Percentiles rank a stretch among this genome's conserved stretches.
phyloP scores from a whole-genome alignment of 23 tunicate genomes.

The Oikopleura albicans region DNA sequence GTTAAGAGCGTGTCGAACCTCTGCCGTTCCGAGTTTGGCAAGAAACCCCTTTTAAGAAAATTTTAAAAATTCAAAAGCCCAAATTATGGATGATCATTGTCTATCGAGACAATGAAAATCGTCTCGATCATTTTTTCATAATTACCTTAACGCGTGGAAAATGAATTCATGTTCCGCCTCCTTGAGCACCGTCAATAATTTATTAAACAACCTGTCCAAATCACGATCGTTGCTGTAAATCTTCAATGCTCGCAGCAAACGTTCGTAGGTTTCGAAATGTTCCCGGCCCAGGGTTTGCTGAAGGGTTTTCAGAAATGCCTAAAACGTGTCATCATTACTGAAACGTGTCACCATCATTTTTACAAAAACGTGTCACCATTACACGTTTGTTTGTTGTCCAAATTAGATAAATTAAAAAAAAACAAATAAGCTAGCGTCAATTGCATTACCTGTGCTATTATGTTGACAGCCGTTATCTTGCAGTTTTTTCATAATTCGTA shows the following conservation, averaged over 20 bases:
- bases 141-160: slow-evolving; percentile 6
- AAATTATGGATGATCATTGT: too few relatives aligned
- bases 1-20: neutral
- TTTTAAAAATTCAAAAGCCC: neutral
- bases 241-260: neutral
- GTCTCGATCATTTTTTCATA: too few relatives aligned
- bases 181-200: neutral
- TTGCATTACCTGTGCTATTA: too few relatives aligned
- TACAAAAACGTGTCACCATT: too few relatives aligned
- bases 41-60: neutral
- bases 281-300: slow-evolving; percentile 7
- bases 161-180: neutral
- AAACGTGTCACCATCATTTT: too few relatives aligned
- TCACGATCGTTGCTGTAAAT: neutral
- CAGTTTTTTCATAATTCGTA: too few relatives aligned
- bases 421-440: too few relatives aligned
- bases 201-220: neutral
- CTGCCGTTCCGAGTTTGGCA: neutral
- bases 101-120: too few relatives aligned
- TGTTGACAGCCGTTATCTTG: too few relatives aligned
- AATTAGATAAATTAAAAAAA: too few relatives aligned
- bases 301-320: neutral
- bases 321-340: too few relatives aligned
- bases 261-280: neutral
- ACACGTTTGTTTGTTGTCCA: too few relatives aligned